Percentiles rank a stretch among this genome's conserved stretches.
These are phyloP conservation scores for Rhynchomys soricoides DNA, from an alignment of 2,113 vertebrate species.

Conservation along the genomic window DNA sequence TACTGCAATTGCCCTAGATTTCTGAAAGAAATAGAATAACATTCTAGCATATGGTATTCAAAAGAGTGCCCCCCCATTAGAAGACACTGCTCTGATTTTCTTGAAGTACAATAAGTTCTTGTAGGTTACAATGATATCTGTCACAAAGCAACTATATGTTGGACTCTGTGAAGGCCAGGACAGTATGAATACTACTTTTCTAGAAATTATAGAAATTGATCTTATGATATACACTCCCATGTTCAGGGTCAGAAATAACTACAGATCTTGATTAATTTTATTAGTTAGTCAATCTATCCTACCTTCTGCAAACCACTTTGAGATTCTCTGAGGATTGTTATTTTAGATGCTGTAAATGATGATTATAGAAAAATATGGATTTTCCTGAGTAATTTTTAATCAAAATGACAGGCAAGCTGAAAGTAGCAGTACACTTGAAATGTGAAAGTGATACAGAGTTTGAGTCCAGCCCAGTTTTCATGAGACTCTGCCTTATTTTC, in stretches of 20 bases:
- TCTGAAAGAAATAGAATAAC: not conserved
- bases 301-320: not conserved
- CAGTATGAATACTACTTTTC: not conserved
- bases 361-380: not conserved
- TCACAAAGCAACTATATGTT: not conserved
- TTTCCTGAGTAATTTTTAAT: constrained; percentile 12
- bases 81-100: constrained; percentile 3
- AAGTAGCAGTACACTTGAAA: not conserved
- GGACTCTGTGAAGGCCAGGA: not conserved
- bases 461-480: not conserved
- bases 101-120: constrained; percentile 36
- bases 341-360: not conserved
- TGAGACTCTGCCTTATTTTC: not conserved
- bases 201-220: not conserved
- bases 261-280: not conserved
- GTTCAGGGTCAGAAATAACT: not conserved
- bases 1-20: not conserved
- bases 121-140: not conserved
- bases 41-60: constrained; percentile 3
- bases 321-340: not conserved
- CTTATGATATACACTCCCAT: not conserved
- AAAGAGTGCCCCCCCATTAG: not conserved
- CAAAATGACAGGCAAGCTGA: not conserved
- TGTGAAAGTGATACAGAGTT: not conserved
- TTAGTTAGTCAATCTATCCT: not conserved